Percentiles rank a stretch among this genome's conserved stretches.
phyloP scores from a whole-genome alignment of 2,113 vertebrate genomes.

The Oncorhynchus tshawytscha region DNA sequence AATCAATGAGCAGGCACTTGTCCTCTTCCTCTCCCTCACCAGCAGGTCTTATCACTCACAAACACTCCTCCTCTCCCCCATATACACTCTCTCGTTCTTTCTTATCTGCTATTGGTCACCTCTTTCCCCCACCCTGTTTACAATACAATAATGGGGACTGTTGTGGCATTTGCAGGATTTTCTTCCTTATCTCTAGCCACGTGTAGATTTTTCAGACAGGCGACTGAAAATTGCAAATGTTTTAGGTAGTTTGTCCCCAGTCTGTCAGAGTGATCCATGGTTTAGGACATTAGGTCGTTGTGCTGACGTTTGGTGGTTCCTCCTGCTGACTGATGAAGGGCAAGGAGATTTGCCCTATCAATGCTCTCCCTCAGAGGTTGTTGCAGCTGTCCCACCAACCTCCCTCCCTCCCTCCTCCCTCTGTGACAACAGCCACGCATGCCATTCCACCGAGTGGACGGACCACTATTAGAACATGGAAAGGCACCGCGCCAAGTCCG shows the following conservation, averaged over 20 bases:
- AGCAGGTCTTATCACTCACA: constrained; percentile 57
- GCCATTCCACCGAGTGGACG: no score
- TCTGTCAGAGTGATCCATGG: constrained; percentile 12
- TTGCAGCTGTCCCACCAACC: constrained; percentile 40
- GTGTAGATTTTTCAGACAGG: constrained; percentile 4
- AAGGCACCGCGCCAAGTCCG: constrained; percentile 2
- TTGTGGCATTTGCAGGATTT: constrained; percentile 24
- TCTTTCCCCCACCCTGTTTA: no score
- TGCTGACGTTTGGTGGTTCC: background rate
- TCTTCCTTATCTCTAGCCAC: constrained; percentile 42
- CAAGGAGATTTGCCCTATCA: background rate
- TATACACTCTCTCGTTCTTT: constrained; percentile 26
- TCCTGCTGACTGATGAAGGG: constrained; percentile 44
- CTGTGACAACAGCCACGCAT: constrained; percentile 26
- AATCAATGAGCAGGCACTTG: constrained; percentile 54
- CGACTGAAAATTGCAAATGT: background rate
- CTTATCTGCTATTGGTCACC: constrained; percentile 7
- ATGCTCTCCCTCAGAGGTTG: constrained; percentile 33
- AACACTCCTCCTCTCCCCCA: constrained; percentile 42
- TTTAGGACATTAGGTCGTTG: background rate
- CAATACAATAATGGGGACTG: no score
- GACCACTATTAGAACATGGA: background rate
- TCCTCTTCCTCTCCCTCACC: constrained; percentile 42
- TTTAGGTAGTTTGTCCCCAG: constrained; percentile 11
- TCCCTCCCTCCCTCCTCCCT: background rate